A percentile compares a stretch with the other conserved stretches of the same genome.
Conservation (phyloP, 1,140 invertebrate genomes). For the Lepidurus packardi region DNA sequence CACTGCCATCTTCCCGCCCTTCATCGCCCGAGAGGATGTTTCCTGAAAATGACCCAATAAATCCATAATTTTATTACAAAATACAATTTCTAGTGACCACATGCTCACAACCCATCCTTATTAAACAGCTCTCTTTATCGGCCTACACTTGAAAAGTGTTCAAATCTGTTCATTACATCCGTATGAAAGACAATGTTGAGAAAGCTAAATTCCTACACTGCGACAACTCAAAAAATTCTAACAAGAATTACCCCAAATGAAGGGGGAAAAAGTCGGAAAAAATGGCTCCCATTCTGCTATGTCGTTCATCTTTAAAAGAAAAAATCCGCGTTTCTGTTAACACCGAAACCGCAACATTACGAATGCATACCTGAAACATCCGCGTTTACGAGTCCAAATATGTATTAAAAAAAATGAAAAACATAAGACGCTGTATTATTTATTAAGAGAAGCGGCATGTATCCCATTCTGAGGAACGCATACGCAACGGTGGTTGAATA, state of each 20-base stretch:
- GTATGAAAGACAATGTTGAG: too few species aligned
- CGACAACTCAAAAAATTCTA: too few species aligned
- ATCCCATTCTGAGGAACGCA: neutral
- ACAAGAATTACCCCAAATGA: too few species aligned
- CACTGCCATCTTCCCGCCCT: conserved; percentile 23
- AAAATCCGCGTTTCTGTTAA: neutral
- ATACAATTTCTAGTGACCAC: too few species aligned
- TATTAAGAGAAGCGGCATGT: neutral
- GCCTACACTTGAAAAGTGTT: neutral
- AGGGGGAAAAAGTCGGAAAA: too few species aligned
- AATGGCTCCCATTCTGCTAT: too few species aligned
- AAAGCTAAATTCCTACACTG: too few species aligned
- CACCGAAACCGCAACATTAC: neutral
- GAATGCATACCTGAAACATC: neutral
- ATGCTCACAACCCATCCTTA: neutral
- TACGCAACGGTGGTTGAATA: too few species aligned
- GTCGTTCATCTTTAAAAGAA: too few species aligned
- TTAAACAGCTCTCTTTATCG: neutral
- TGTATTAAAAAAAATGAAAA: neutral
- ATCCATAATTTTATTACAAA: too few species aligned
- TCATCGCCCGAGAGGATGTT: conserved; percentile 28
- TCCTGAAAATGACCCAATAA: neutral
- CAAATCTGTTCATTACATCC: too few species aligned
- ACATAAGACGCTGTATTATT: neutral
- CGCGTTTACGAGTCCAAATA: neutral